Percentiles rank a stretch among this genome's conserved stretches.
Evolutionary conservation across 2,113 vertebrate species (phyloP).

Genomic region (Rousettus leschenaultii): DNA sequence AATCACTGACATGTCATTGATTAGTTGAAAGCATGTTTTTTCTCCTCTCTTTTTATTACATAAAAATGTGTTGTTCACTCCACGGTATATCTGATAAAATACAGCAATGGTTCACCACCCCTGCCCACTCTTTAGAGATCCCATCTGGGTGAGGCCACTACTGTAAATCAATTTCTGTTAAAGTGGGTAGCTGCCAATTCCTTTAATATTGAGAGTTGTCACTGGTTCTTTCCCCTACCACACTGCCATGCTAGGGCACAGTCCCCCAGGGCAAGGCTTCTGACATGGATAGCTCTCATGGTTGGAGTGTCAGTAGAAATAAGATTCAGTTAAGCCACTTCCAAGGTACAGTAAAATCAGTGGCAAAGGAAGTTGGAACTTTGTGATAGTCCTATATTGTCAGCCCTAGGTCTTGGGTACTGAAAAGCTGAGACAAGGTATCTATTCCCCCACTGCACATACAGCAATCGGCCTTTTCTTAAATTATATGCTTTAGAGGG

Average conservation of each 20-base stretch:
- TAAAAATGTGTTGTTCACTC: background rate
- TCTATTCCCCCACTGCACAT: background rate
- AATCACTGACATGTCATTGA: background rate
- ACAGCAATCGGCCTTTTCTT: background rate
- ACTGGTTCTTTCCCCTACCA: background rate
- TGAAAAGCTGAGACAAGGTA: background rate
- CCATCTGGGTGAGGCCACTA: background rate
- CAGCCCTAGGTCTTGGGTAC: background rate
- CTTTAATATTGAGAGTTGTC: background rate
- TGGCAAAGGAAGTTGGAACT: slow-evolving; percentile 4
- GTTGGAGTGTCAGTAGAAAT: slow-evolving; percentile 13
- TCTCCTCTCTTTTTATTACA: background rate
- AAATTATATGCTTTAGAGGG: background rate
- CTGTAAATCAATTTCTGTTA: background rate
- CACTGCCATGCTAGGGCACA: background rate
- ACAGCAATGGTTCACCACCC: background rate
- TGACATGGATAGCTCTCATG: background rate
- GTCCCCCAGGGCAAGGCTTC: background rate
- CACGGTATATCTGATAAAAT: slow-evolving; percentile 8
- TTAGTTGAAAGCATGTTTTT: slow-evolving; percentile 11
- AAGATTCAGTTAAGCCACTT: background rate
- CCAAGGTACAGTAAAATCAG: background rate
- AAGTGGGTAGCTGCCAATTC: background rate
- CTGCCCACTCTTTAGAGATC: background rate
- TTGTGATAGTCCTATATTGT: background rate